Evolutionary conservation across 1,140 invertebrate genomes (phyloP).

Genomic region (Sycophila sp.): DNA sequence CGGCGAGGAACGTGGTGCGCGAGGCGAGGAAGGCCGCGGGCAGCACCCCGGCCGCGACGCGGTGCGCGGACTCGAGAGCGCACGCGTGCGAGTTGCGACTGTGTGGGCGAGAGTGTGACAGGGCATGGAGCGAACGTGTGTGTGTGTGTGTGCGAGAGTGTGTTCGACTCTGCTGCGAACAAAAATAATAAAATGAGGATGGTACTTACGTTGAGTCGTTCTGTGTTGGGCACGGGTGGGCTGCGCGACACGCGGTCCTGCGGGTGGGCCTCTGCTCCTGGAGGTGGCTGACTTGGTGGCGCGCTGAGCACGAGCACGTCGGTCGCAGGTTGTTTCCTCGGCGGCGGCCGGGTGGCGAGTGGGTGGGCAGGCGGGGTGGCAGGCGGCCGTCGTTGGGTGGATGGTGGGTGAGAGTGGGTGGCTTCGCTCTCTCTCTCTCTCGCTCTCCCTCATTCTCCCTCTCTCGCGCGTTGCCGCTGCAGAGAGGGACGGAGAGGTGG

Average conservation of each 20-base stretch:
- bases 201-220: conserved; percentile 15
- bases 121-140: background rate
- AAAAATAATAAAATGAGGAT: too few species aligned
- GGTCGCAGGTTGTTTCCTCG: conserved; percentile 67
- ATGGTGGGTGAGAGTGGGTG: conserved; percentile 52
- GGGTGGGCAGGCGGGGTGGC: conserved; percentile 66
- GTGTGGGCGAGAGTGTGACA: too few species aligned
- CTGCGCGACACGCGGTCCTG: background rate
- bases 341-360: conserved; percentile 66
- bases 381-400: conserved; percentile 48
- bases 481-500: conserved; percentile 42
- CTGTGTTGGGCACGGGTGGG: background rate
- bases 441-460: conserved; percentile 1
- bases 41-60: too few species aligned
- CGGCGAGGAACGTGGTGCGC: too few species aligned
- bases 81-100: too few species aligned
- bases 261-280: background rate
- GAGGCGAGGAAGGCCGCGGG: too few species aligned
- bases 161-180: background rate
- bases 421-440: conserved; percentile 41
- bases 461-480: background rate
- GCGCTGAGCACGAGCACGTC: conserved; percentile 10
- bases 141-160: background rate
- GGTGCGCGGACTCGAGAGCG: too few species aligned
- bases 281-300: background rate